phyloP scores from a whole-genome alignment of 2,888 invertebrate species.

The Drosophila borborema region DNA sequence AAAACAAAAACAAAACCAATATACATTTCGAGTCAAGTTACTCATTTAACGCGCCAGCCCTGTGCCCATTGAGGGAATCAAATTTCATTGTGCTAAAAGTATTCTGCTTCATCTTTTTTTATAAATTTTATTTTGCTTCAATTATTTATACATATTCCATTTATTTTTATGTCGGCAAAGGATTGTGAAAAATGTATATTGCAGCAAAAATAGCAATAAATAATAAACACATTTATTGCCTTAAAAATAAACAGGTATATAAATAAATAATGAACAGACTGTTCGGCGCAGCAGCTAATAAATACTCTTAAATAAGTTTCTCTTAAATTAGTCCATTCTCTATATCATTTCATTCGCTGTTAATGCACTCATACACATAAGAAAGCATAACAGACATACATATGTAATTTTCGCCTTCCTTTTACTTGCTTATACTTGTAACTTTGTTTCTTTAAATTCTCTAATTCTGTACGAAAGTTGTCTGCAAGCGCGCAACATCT shows the following conservation, averaged over 20 bases:
- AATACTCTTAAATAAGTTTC: too few relatives aligned
- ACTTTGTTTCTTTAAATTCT: too few relatives aligned
- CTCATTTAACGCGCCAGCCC: slow-evolving; percentile 38
- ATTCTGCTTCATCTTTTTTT: neutral
- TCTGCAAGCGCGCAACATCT: too few relatives aligned
- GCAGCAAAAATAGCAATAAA: neutral
- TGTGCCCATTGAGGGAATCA: slow-evolving; percentile 27
- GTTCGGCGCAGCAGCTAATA: too few relatives aligned
- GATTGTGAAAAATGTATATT: neutral
- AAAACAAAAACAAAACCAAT: neutral
- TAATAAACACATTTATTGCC: neutral
- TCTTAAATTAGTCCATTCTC: too few relatives aligned
- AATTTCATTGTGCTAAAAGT: slow-evolving; percentile 34
- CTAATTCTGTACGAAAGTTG: too few relatives aligned
- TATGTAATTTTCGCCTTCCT: too few relatives aligned
- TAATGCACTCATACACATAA: too few relatives aligned
- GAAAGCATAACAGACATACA: too few relatives aligned
- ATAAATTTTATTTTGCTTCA: neutral
- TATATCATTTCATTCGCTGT: too few relatives aligned
- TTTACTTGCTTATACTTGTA: too few relatives aligned
- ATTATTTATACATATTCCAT: neutral
- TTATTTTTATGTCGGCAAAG: neutral
- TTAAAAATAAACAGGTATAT: neutral
- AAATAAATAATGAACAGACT: neutral
- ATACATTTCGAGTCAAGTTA: slow-evolving; percentile 39